A percentile compares a stretch with the other conserved stretches of the same genome.
Conservation (phyloP, 2,888 invertebrate genomes). For the Eupeodes latifasciatus region DNA sequence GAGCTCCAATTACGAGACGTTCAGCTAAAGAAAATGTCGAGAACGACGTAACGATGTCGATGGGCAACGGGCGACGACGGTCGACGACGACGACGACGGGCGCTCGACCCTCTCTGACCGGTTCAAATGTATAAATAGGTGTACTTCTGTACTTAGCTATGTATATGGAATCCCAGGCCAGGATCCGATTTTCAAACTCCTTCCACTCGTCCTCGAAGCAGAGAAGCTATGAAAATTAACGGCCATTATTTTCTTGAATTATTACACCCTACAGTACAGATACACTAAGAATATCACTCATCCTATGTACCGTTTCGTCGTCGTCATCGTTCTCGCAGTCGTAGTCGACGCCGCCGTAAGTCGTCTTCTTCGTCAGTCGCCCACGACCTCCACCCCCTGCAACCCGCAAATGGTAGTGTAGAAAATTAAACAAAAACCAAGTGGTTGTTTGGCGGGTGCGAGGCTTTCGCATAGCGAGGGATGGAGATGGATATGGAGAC, state of each 20-base stretch:
- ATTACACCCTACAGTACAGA: constrained; percentile 73
- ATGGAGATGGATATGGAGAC: neutral
- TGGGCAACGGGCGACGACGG: neutral
- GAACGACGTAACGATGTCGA: constrained; percentile 11
- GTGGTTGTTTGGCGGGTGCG: constrained; percentile 11
- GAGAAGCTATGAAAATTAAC: constrained; percentile 74
- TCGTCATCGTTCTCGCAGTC: constrained; percentile 17
- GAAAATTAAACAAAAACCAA: constrained; percentile 73
- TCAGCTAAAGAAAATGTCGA: constrained; percentile 23
- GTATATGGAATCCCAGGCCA: constrained; percentile 17
- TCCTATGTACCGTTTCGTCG: constrained; percentile 46
- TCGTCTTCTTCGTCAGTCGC: constrained; percentile 13
- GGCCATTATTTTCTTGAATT: constrained; percentile 76
- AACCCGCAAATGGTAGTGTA: constrained; percentile 23
- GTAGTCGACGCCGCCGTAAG: constrained; percentile 3
- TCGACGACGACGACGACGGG: neutral
- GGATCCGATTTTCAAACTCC: constrained; percentile 72
- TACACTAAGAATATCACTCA: constrained; percentile 71
- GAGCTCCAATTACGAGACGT: constrained; percentile 38
- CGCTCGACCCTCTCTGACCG: constrained; percentile 66
- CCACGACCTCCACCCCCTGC: constrained; percentile 19
- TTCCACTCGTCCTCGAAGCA: constrained; percentile 31
- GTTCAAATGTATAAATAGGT: constrained; percentile 63
- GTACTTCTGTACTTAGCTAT: neutral
- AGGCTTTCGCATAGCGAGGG: neutral